Base-by-base conservation (phyloP, 2,888 invertebrate species). In the Embidobia sp. region DNA sequence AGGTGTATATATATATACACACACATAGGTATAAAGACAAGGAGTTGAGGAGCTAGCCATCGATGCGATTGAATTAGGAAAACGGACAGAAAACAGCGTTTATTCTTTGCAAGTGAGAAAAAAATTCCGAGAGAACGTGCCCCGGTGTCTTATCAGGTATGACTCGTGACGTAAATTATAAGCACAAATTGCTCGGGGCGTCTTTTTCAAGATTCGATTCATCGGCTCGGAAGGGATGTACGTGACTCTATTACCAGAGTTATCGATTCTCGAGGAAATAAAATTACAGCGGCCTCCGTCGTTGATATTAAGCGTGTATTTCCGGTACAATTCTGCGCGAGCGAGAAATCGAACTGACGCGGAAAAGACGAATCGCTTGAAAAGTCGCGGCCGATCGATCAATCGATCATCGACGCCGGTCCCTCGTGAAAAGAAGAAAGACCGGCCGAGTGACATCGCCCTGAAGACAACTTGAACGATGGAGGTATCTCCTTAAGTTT, bases 131-230 rank as follows among this genome's bases (percentile, higher is more conserved):
- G 3, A 63, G 59, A 73, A 73, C 77, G 73, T 77, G 77, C 73
- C 49, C 59, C 64, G 74, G 37, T 74, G 77, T 73, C 69, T 78
- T 78, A 78, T 78, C 69, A 74, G 69, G 57, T 75, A 78, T 79
- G 79, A 78, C 79, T 85, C 85, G 82, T 85, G 84, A 86, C 83
- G 79, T 84, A 87, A 86, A 85, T 86, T 85, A 85, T 85, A 86
- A 86, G 85, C 84, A 85, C 83, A 82, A 85, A 84, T 84, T 79
- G 84, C 85, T 83, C 72, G 77, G 61, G 81, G 80, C 80, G 66
- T 79, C 77, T 80, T 82, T 80, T 82, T 77, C 72, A 74, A 77
- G 77, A 75, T 75, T 82, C 79, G 86, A 86, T 86, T 85, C 83
- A 81, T 82, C 82, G 80, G 74, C 79, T 73, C 72, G 76, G 80